Base-by-base conservation (phyloP, 2,113 vertebrate genomes). In the Cichladusa arquata region DNA sequence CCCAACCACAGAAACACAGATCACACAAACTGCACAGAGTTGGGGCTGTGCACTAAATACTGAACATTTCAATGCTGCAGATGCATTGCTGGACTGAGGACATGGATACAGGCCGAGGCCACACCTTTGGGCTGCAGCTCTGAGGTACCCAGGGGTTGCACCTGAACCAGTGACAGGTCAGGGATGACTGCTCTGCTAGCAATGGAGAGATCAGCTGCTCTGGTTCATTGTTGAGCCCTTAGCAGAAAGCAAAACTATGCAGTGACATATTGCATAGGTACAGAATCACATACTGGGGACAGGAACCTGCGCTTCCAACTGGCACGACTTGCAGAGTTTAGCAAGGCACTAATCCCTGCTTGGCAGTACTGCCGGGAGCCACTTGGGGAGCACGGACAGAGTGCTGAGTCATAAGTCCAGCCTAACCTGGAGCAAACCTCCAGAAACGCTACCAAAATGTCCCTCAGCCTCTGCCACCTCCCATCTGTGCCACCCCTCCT, bases 321-420 rank as follows among this genome's bases (percentile, higher is more conserved):
- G 38, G 81, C 85, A 73, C 5, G 38, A 84, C 23, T 19, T 5
- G 11, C 31, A 24, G 4, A 13, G 58, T 57, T 72, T 14, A 61
- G 70, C 3, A 3, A 82, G 53, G 58, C 88, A 69, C 23, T 54
- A 36, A 94, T 81, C 74, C 86, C 38, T n/a, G 4, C 11, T 57
- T 48, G 72, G 82, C 82, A 96, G 54, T 95, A 92, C 93, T 94
- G 93, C 94, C 54, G 11, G 34, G 48, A 74, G 88, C 93, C 94
- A 74, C 90, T 94, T 92, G 94, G 94, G 93, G 95, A 94, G 94
- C 90, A 54, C 65, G 29, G 92, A 51, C 76, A 40, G 29, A 91
- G 36, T 96, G 95, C 95, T 96, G 94, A 96, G 92, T 96, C 96
- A 97, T 42, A 86, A 95, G 88, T 90, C 90, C 86, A 56, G 51